Evolutionary conservation across 2,797 vertebrate genomes (phyloP).

Genomic region (Coluber constrictor): DNA sequence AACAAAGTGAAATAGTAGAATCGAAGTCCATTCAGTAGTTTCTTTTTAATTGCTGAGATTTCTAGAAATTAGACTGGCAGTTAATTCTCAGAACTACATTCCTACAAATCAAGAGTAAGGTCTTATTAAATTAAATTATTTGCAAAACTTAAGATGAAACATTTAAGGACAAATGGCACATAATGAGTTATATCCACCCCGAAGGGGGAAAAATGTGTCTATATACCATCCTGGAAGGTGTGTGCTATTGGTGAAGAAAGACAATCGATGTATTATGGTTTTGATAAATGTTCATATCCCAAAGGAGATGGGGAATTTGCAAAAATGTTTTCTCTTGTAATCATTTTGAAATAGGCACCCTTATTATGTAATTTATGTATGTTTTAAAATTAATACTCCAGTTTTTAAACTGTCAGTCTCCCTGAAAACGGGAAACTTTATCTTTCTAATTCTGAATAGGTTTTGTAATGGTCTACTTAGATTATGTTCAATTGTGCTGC

Average conservation of each 20-base stretch:
- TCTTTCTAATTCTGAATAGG: not conserved
- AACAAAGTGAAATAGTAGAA: constrained; percentile 59
- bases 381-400: not conserved
- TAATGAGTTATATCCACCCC: not conserved
- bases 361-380: not conserved
- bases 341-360: not conserved
- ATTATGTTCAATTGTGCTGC: not conserved
- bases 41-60: constrained; percentile 50
- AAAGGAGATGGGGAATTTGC: not conserved
- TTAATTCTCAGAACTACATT: constrained; percentile 38
- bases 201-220: not conserved
- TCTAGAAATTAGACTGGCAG: constrained; percentile 52
- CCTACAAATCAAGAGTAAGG: constrained; percentile 53
- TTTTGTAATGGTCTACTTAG: not conserved
- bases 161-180: constrained; percentile 21
- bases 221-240: not conserved
- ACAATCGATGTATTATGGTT: not conserved
- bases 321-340: not conserved
- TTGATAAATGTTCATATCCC: not conserved
- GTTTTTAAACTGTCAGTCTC: not conserved
- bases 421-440: not conserved
- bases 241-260: not conserved
- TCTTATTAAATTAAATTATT: constrained; percentile 41
- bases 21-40: constrained; percentile 49
- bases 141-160: constrained; percentile 29